Conservation (phyloP, 2,888 invertebrate genomes). For the Ormyrus rosae region DNA sequence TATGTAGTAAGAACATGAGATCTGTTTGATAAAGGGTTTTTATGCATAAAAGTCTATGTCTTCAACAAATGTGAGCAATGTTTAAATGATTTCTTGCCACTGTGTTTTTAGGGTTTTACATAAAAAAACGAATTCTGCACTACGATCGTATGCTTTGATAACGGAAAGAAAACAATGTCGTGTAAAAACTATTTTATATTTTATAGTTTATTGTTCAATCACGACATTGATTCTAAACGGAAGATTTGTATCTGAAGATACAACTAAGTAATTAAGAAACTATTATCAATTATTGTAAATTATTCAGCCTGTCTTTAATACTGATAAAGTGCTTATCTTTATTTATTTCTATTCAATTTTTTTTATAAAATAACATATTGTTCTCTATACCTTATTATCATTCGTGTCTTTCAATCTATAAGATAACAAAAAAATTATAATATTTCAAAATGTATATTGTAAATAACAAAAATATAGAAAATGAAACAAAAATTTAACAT, state of each 20-base stretch:
- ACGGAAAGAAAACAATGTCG: constrained; percentile 38
- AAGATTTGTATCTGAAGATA: constrained; percentile 28
- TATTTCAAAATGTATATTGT: constrained; percentile 58
- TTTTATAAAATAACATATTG: constrained; percentile 37
- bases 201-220: constrained; percentile 53
- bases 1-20: too few species aligned
- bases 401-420: constrained; percentile 50
- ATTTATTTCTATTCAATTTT: constrained; percentile 47
- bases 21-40: too few species aligned
- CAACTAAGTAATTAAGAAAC: constrained; percentile 41
- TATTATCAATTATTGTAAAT: constrained; percentile 46
- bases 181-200: constrained; percentile 54
- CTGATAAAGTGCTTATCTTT: constrained; percentile 51
- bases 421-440: constrained; percentile 44
- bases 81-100: too few species aligned
- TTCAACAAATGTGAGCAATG: too few species aligned
- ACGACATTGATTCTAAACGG: constrained; percentile 35
- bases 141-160: constrained; percentile 27
- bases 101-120: constrained; percentile 1
- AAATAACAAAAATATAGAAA: constrained; percentile 58
- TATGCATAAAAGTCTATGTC: too few species aligned
- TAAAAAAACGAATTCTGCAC: constrained; percentile 29
- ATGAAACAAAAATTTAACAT: constrained; percentile 49
- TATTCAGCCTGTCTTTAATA: constrained; percentile 49
- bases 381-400: constrained; percentile 50